These are phyloP conservation scores for Phainopepla nitens DNA, from an alignment of 2,113 vertebrate species.

Conservation along the genomic window DNA sequence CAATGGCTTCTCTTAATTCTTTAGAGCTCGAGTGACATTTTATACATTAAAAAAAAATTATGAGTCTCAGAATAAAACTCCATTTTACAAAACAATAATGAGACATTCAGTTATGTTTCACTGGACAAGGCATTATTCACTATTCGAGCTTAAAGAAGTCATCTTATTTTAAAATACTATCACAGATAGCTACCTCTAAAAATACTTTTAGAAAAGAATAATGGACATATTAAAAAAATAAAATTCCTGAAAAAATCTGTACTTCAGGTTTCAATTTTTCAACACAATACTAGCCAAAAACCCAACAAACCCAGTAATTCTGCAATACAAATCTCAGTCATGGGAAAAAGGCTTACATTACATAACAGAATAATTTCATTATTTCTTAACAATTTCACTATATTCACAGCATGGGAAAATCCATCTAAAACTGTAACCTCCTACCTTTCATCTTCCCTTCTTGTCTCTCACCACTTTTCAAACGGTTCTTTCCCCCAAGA, in stretches of 20 bases:
- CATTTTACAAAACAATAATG: not conserved
- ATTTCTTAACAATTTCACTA: not conserved
- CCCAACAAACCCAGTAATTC: not conserved
- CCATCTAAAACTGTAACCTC: not conserved
- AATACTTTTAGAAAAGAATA: not conserved
- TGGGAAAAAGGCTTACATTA: not conserved
- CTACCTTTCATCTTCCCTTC: not conserved
- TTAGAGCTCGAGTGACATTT: not conserved
- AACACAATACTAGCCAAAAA: not conserved
- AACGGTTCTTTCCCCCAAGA: not conserved
- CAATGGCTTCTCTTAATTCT: not conserved
- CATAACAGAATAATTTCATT: not conserved
- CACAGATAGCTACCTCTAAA: not conserved
- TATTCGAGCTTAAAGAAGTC: not conserved
- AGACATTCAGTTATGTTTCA: not conserved
- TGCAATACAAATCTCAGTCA: not conserved
- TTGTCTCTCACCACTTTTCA: not conserved
- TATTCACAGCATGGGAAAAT: not conserved
- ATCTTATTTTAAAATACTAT: not conserved
- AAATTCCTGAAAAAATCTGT: not conserved
- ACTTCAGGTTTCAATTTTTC: not conserved
- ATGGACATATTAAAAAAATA: not conserved
- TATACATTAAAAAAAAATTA: not conserved
- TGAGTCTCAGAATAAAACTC: not conserved
- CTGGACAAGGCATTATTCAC: not conserved